Evolutionary conservation across 1,140 invertebrate genomes (phyloP).

Genomic region (Drosophila pallidifrons): DNA sequence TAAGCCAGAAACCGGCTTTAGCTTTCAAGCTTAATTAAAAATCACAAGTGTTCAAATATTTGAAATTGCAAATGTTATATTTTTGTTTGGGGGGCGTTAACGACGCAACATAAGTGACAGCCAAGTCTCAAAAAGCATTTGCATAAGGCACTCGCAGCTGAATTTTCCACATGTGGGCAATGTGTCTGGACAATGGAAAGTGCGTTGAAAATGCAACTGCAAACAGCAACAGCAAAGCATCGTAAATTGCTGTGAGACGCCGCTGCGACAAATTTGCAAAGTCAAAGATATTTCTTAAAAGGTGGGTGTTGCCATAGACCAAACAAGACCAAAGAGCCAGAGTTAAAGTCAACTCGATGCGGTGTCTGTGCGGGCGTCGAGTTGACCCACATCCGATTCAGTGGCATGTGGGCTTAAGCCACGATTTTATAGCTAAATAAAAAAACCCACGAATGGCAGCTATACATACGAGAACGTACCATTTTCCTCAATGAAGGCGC

Average conservation of each 20-base stretch:
- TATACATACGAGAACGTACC: constrained; percentile 72
- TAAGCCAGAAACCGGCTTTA: constrained; percentile 54
- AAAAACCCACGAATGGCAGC: constrained; percentile 54
- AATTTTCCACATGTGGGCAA: constrained; percentile 42
- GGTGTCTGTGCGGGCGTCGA: constrained; percentile 73
- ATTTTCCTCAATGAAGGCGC: constrained; percentile 83
- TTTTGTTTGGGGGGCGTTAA: constrained; percentile 22
- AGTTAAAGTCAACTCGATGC: not conserved
- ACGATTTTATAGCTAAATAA: constrained; percentile 59
- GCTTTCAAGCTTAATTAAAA: constrained; percentile 65
- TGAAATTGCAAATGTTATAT: constrained; percentile 26
- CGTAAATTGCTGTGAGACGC: constrained; percentile 17
- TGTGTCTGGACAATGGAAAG: constrained; percentile 57
- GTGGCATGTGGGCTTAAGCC: constrained; percentile 60
- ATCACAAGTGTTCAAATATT: constrained; percentile 38
- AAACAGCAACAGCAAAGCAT: constrained; percentile 18
- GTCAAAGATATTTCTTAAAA: constrained; percentile 26
- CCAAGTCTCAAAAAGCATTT: constrained; percentile 57
- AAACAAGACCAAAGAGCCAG: not conserved
- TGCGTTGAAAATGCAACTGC: constrained; percentile 49
- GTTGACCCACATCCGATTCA: constrained; percentile 75
- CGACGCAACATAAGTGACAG: constrained; percentile 25
- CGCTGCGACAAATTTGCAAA: constrained; percentile 71
- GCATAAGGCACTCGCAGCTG: constrained; percentile 50
- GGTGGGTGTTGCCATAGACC: constrained; percentile 46